Percentiles rank a stretch among this genome's conserved stretches.
Conservation (phyloP, 2,797 vertebrate species). For the Gambelia wislizenii region DNA sequence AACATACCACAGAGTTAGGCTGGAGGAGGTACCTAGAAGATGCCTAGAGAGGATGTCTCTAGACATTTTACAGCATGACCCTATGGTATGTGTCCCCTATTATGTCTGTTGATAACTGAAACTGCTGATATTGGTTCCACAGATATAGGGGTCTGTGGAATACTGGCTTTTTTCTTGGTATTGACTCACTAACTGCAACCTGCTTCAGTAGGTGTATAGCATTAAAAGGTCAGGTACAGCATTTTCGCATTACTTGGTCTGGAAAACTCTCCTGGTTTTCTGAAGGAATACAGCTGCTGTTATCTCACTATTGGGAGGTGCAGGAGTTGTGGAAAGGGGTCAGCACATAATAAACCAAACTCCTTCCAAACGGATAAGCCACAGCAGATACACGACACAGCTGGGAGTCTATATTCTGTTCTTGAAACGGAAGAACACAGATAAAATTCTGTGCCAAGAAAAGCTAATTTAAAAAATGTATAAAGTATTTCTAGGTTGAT, state of each 20-base stretch:
- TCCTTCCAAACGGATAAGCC: not conserved
- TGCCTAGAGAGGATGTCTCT: too few relatives aligned
- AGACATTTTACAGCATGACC: too few relatives aligned
- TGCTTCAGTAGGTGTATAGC: not conserved
- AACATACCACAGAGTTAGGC: too few relatives aligned
- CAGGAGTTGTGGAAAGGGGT: not conserved
- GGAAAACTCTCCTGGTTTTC: not conserved
- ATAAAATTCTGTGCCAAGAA: not conserved
- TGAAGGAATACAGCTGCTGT: not conserved
- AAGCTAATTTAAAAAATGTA: not conserved
- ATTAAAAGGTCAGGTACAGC: not conserved
- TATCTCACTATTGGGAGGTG: not conserved
- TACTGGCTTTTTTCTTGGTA: not conserved
- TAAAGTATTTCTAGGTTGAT: not conserved
- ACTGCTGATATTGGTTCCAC: too few relatives aligned
- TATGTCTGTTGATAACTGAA: too few relatives aligned
- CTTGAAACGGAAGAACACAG: too few relatives aligned
- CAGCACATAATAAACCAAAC: not conserved
- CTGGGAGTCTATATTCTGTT: too few relatives aligned
- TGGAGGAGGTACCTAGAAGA: too few relatives aligned
- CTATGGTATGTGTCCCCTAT: too few relatives aligned
- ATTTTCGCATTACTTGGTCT: rapidly evolving
- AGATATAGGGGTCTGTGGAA: too few relatives aligned
- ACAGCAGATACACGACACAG: not conserved
- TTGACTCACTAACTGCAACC: not conserved